Base-by-base conservation (phyloP, 2,797 vertebrate genomes). In the Phyllotis vaccarum region DNA sequence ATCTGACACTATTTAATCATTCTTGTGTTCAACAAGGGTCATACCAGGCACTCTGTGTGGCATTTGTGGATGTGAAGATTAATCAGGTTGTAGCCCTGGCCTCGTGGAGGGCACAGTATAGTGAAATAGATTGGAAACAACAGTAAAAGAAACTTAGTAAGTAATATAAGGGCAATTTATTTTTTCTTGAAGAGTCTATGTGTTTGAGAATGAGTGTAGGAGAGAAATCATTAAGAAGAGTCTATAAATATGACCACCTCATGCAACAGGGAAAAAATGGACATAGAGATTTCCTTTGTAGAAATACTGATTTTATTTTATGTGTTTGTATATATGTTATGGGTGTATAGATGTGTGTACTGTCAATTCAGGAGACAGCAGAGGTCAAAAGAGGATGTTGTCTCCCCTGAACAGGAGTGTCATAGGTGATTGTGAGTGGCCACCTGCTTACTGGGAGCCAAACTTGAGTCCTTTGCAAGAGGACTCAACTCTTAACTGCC, bases 11-110 rank as follows among this genome's bases (percentile, higher is more conserved):
- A 10, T 80, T 96, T 62, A 75, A 86, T 74, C 56, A 56, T 52
- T 89, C 40, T 58, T 93, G 62, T 54, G 31, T 94, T 93, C 95
- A 93, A 89, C 34, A 89, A 90, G 90, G 78, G 85, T 75, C 22
- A 56, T 37, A n/a, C 52, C 34, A 72, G 52, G 56, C 64, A 60
- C 52, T 92, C 74, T 46, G 76, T 6, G 68, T 95, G 82, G 74
- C 56, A 70, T 16, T 93, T 91, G n/a, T 2, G 4, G 34, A 89
- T 64, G 86, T 12, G 52, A 82, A 81, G 58, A 95, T 40, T 80
- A 95, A 91, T 56, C 43, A 82, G 52, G 49, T 93, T 52, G 7
- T 3, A 56, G n/a, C 58, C 29, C 10, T 90, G 46, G 60, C n/a
- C n/a, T 80, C 64, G 75, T 75, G 16, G 80, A 95, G 40, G 52